Percentiles rank a stretch among this genome's conserved stretches.
These are phyloP conservation scores for Cinclus cinclus DNA, from an alignment of 2,113 vertebrate species.

Conservation along the genomic window DNA sequence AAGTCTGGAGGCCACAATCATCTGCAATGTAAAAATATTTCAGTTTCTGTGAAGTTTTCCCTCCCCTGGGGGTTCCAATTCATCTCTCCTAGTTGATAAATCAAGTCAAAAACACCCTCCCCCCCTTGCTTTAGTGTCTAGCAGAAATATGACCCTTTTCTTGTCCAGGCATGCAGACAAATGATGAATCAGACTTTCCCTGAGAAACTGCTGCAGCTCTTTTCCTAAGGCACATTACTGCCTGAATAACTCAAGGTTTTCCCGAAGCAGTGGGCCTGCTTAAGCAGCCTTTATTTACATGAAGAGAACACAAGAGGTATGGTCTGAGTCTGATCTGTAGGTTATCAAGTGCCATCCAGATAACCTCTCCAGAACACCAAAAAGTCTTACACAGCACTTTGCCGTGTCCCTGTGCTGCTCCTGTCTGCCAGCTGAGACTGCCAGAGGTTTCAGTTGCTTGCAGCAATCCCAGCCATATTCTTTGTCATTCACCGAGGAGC, in stretches of 20 bases:
- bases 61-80: conserved; percentile 56
- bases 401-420: neutral
- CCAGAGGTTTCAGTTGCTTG: neutral
- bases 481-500: neutral
- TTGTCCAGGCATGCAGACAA: conserved; percentile 58
- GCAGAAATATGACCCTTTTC: conserved; percentile 57
- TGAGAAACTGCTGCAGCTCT: conserved; percentile 35
- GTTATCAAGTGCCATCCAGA: neutral
- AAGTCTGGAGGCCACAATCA: conserved; percentile 68
- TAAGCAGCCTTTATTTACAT: neutral
- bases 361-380: neutral
- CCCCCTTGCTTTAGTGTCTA: conserved; percentile 22
- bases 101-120: conserved; percentile 40
- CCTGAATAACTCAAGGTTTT: conserved; percentile 14
- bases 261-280: neutral
- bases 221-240: conserved; percentile 37
- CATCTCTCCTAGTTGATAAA: conserved; percentile 62
- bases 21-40: conserved; percentile 66
- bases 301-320: neutral
- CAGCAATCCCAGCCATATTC: neutral
- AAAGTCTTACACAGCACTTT: neutral
- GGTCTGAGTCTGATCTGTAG: neutral
- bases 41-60: conserved; percentile 64
- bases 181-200: conserved; percentile 65
- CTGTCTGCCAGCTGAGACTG: neutral